Evolutionary conservation across 2,113 vertebrate species (phyloP), one percentile per base, ranked within the genome.

Genomic region (Myrmophylax atrothorax): DNA sequence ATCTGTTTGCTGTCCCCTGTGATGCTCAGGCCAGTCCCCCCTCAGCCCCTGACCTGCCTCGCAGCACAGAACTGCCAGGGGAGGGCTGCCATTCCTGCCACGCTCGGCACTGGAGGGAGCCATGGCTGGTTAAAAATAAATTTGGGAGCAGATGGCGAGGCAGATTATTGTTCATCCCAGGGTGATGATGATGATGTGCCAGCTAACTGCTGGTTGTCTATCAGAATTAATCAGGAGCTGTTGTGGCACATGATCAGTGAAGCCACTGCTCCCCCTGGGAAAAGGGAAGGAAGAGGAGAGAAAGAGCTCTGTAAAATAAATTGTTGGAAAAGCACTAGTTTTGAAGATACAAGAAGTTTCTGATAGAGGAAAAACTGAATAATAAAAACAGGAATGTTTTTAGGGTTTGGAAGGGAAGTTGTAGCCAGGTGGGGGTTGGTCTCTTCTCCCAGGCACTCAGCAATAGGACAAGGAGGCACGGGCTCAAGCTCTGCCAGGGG

Each of bases 111-210:
- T 42, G 75, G 50, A 90, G 90, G 80, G 91, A 95, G 63, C 47
- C 3, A 75, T 72, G 83, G 52, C 94, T 94, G 90, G 56, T 96
- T 97, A 92, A 98, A 97, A 95, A 97, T 97, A 97, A 96, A 96
- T 91, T 82, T 75, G 86, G 93, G 97, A 97, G 92, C 97, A 98
- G 98, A 97, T 98, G 98, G 97, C 9, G 11, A 55, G 89, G 90
- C 81, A 92, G 83, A 90, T 93, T 96, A 96, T 95, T 94, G 79
- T 93, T 90, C 93, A 87, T 90, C 96, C 91, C 94, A 58, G 91
- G 93, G 90, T 59, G 4, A 89, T 78, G 91, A 82, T 94, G 93
- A 94, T 95, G 91, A 84, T 94, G 88, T 91, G 95, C 90, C 92
- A 94, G 91, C 91, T 95, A 94, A 86, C 82, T 95, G 90, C 94